These are phyloP conservation scores for Crotophaga sulcirostris DNA, from an alignment of 2,113 vertebrate species.

Conservation along the genomic window DNA sequence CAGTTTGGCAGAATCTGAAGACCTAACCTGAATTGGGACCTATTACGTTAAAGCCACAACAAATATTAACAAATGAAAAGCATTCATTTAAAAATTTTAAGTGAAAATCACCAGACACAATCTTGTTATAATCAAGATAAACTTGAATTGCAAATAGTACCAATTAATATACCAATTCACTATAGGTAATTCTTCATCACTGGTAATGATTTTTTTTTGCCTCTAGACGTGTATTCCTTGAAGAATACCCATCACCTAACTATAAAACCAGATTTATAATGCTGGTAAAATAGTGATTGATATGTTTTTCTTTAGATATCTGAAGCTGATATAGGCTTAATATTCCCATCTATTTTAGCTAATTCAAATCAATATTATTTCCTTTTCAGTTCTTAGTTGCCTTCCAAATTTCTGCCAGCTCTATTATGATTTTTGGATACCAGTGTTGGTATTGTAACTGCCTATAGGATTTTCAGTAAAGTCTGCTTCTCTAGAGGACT, in stretches of 20 bases:
- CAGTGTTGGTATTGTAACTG: not conserved
- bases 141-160: not conserved
- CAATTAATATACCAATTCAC: not conserved
- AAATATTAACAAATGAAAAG: not conserved
- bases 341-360: not conserved
- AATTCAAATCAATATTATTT: not conserved
- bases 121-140: not conserved
- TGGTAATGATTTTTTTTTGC: not conserved
- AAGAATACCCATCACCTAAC: not conserved
- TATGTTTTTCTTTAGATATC: not conserved
- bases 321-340: not conserved
- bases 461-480: not conserved
- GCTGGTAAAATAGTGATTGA: not conserved
- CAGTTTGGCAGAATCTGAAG: not conserved
- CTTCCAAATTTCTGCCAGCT: not conserved
- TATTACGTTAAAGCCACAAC: not conserved
- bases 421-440: not conserved
- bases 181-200: not conserved
- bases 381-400: not conserved
- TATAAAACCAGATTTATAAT: not conserved
- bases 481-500: not conserved
- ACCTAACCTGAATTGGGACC: not conserved
- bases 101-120: not conserved
- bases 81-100: not conserved
- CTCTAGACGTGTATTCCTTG: not conserved